These are phyloP conservation scores for Melanotus villosus DNA, from an alignment of 2,888 invertebrate genomes.

Conservation along the genomic window DNA sequence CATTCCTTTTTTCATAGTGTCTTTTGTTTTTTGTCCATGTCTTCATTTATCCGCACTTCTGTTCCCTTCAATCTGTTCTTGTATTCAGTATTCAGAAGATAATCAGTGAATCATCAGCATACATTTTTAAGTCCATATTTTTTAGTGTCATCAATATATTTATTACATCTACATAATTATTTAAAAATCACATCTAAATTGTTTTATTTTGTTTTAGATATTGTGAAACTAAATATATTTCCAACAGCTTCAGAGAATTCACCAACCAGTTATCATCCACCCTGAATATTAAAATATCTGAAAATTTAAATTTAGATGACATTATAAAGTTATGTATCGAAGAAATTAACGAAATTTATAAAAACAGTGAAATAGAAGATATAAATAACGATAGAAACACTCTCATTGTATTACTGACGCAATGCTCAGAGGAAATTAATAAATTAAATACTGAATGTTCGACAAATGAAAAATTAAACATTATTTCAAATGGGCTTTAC, in stretches of 20 bases:
- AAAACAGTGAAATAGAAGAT: slow-evolving; percentile 9
- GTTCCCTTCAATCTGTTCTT: too few species aligned
- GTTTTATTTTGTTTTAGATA: slow-evolving; percentile 25
- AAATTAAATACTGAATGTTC: slow-evolving; percentile 20
- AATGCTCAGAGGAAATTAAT: slow-evolving; percentile 42
- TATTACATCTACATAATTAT: too few species aligned
- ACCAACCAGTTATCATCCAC: slow-evolving; percentile 6
- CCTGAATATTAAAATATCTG: background rate
- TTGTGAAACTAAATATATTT: slow-evolving; percentile 28
- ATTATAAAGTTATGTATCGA: slow-evolving; percentile 28
- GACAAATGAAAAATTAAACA: slow-evolving; percentile 40
- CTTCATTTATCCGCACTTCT: too few species aligned
- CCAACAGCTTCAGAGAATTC: slow-evolving; percentile 12
- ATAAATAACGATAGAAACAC: slow-evolving; percentile 40
- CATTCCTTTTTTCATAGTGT: too few species aligned
- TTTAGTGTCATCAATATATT: too few species aligned
- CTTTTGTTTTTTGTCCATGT: too few species aligned
- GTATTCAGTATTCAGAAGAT: too few species aligned
- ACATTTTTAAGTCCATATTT: too few species aligned
- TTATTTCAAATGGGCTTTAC: slow-evolving; percentile 60
- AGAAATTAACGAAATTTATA: slow-evolving; percentile 30
- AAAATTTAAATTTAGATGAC: background rate
- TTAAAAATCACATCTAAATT: too few species aligned
- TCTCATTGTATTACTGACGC: slow-evolving; percentile 47
- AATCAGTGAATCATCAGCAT: too few species aligned